Percentiles rank a stretch among this genome's conserved stretches.
These are phyloP conservation scores for Gonatopus flavifemur DNA, from an alignment of 1,140 invertebrate genomes.

Conservation along the genomic window DNA sequence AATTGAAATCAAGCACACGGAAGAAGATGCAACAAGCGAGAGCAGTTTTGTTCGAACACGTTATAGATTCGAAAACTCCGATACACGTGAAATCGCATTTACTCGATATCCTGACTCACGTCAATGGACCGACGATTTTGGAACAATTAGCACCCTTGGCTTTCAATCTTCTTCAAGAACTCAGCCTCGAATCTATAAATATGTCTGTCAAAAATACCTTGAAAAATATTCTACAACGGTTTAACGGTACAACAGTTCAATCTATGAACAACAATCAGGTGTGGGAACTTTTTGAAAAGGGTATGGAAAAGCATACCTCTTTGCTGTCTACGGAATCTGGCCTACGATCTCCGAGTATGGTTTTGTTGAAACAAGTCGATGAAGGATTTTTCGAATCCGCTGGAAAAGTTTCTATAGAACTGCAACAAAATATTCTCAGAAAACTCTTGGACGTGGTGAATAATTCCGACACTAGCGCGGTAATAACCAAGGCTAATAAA, in stretches of 20 bases:
- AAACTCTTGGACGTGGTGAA: conserved; percentile 50
- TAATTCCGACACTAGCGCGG: conserved; percentile 49
- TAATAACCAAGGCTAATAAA: conserved; percentile 64
- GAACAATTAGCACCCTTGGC: conserved; percentile 41
- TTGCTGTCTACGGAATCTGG: conserved; percentile 23
- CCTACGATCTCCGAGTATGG: conserved; percentile 29
- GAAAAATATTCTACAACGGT: conserved; percentile 46
- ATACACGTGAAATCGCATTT: conserved; percentile 54
- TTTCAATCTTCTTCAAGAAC: conserved; percentile 27
- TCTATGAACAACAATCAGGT: conserved; percentile 45
- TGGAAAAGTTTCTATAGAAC: conserved; percentile 21
- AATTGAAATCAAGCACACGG: conserved; percentile 37
- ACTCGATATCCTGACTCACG: conserved; percentile 55
- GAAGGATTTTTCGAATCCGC: conserved; percentile 52
- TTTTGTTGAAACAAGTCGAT: conserved; percentile 61
- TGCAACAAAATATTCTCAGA: conserved; percentile 42
- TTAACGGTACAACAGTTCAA: conserved; percentile 42
- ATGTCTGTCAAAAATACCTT: conserved; percentile 36
- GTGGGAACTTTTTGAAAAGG: conserved; percentile 44
- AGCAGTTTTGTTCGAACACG: conserved; percentile 36
- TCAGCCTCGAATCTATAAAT: conserved; percentile 13
- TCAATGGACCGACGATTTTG: conserved; percentile 60
- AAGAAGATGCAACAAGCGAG: conserved; percentile 38
- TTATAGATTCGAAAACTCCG: conserved; percentile 39
- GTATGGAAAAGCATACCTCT: conserved; percentile 30